A percentile compares a stretch with the other conserved stretches of the same genome.
These are phyloP conservation scores for Tetragnatha versicolor DNA, from an alignment of 1,140 invertebrate genomes.

Conservation along the genomic window DNA sequence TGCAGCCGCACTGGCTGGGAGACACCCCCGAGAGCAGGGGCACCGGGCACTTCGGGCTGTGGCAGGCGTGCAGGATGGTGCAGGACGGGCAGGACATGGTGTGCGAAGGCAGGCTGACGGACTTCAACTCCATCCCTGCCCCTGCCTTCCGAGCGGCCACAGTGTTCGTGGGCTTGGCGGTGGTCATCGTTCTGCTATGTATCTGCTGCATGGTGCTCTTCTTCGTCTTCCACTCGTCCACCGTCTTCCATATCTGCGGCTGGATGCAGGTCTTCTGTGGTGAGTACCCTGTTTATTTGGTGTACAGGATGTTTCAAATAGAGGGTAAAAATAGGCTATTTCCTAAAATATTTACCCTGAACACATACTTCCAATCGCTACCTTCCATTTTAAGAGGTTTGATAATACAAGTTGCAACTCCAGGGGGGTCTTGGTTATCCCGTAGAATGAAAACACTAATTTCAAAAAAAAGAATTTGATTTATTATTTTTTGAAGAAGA, in stretches of 20 bases:
- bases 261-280: constrained; percentile 94
- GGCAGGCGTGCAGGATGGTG: constrained; percentile 77
- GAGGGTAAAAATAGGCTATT: no score
- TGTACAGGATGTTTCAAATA: no score
- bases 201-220: constrained; percentile 90
- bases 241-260: constrained; percentile 90
- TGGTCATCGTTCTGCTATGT: constrained; percentile 82
- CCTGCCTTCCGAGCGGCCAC: constrained; percentile 81
- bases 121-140: constrained; percentile 77
- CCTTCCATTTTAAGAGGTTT: no score
- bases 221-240: constrained; percentile 92
- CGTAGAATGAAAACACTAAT: no score
- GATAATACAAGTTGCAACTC: no score
- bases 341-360: no score
- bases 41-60: constrained; percentile 90
- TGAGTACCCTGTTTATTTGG: constrained; percentile 67
- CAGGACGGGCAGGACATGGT: constrained; percentile 67
- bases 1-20: constrained; percentile 95
- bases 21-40: constrained; percentile 78
- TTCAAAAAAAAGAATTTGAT: no score
- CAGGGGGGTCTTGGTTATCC: no score
- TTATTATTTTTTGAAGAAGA: no score
- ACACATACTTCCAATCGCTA: no score
- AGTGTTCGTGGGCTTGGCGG: constrained; percentile 85
- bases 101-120: constrained; percentile 83